Conservation (phyloP, 2,797 vertebrate species). For the Catostomus latipinnis region DNA sequence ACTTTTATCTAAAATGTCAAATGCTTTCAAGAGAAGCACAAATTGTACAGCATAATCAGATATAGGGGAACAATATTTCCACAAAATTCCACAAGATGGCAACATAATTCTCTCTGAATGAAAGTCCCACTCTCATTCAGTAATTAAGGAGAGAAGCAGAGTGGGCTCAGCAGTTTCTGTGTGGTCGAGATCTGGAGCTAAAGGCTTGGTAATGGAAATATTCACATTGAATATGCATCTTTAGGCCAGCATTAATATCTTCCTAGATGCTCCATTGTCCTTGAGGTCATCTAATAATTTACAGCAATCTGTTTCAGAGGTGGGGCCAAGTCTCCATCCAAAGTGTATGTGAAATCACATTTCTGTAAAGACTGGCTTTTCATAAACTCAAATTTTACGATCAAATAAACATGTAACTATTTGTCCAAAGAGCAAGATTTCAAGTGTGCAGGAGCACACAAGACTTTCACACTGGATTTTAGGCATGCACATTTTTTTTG, state of each 20-base stretch:
- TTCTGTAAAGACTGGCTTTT: conserved; percentile 25
- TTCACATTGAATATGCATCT: conserved; percentile 30
- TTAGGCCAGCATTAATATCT: conserved; percentile 34
- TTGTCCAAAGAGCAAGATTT: background rate
- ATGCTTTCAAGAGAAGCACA: background rate
- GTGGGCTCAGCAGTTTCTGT: conserved; percentile 47
- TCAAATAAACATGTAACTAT: conserved; percentile 5
- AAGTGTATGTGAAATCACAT: conserved; percentile 18
- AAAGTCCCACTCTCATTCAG: background rate
- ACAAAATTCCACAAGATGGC: conserved; percentile 55
- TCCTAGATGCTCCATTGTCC: conserved; percentile 17
- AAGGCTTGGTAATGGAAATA: conserved; percentile 28
- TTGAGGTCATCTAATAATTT: conserved; percentile 23
- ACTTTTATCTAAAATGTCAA: too few species aligned
- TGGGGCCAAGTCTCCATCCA: conserved; percentile 1
- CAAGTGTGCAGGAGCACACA: too few species aligned
- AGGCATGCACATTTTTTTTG: too few species aligned
- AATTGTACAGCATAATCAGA: background rate
- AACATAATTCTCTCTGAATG: conserved; percentile 30
- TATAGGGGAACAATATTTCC: background rate
- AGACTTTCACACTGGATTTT: too few species aligned
- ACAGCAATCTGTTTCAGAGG: conserved; percentile 27
- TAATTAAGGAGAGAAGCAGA: conserved; percentile 14
- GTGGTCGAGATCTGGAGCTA: background rate
- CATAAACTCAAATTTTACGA: conserved; percentile 19